Percentiles rank a stretch among this genome's conserved stretches.
Conservation (phyloP, 2,888 invertebrate genomes). For the Polyommatus iphigenia region DNA sequence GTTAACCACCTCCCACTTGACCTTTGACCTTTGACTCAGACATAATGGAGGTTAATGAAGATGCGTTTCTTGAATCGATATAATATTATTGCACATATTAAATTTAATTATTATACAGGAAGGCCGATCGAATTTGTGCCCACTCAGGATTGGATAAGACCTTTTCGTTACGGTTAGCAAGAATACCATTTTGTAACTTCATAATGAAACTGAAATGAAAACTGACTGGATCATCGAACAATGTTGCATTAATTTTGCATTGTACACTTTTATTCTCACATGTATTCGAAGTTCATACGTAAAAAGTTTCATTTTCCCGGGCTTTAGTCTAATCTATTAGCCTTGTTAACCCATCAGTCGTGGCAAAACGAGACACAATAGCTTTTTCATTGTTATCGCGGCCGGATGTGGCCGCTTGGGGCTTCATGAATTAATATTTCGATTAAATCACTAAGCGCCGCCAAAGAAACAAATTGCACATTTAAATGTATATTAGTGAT, state of each 20-base stretch:
- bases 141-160: too few relatives aligned
- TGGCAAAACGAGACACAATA: too few relatives aligned
- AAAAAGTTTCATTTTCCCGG: neutral
- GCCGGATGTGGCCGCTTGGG: too few relatives aligned
- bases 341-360: too few relatives aligned
- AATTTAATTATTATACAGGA: too few relatives aligned
- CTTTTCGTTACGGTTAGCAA: too few relatives aligned
- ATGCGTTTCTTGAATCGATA: neutral
- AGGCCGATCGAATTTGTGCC: too few relatives aligned
- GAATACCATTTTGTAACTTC: too few relatives aligned
- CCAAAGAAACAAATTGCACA: neutral
- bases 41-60: neutral
- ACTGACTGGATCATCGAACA: neutral
- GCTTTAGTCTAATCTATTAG: neutral
- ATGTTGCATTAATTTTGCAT: neutral
- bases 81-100: too few relatives aligned
- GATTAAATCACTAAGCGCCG: neutral
- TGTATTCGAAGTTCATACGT: neutral
- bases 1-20: constrained; percentile 41
- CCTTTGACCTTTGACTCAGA: constrained; percentile 26
- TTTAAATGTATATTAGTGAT: constrained; percentile 2
- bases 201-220: too few relatives aligned
- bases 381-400: too few relatives aligned
- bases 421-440: too few relatives aligned
- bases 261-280: neutral